Evolutionary conservation across 1,140 invertebrate species (phyloP).

Genomic region (Drosophila jambulina): DNA sequence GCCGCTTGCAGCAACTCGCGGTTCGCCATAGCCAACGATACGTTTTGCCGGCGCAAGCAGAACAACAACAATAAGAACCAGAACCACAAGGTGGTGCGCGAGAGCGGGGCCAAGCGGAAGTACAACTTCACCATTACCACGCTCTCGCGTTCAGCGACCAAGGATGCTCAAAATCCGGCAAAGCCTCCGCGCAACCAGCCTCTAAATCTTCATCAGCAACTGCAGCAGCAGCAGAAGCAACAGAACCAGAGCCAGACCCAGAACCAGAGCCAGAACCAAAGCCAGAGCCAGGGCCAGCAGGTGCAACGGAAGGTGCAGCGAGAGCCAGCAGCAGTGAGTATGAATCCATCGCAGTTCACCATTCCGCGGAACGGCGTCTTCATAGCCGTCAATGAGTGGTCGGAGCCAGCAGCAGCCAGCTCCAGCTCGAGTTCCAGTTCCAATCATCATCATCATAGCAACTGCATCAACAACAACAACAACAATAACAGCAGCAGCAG

Average conservation of each 20-base stretch:
- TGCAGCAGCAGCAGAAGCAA: not conserved
- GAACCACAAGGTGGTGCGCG: constrained; percentile 68
- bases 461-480: constrained; percentile 26
- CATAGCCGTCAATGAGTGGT: constrained; percentile 84
- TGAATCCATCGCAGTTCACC: constrained; percentile 68
- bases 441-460: constrained; percentile 31
- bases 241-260: constrained; percentile 10
- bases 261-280: constrained; percentile 2
- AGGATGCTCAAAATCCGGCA: constrained; percentile 24
- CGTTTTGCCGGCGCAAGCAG: constrained; percentile 73
- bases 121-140: constrained; percentile 84
- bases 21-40: constrained; percentile 73
- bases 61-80: constrained; percentile 78
- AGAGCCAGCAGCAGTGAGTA: constrained; percentile 45
- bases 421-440: constrained; percentile 26
- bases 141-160: constrained; percentile 62
- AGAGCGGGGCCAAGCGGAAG: constrained; percentile 65
- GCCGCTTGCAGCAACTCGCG: constrained; percentile 69
- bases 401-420: constrained; percentile 50
- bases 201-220: constrained; percentile 18
- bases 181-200: constrained; percentile 17
- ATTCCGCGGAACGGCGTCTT: constrained; percentile 79
- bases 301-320: constrained; percentile 12
- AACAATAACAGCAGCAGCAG: constrained; percentile 35
- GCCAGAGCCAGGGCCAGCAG: constrained; percentile 4